Base-by-base conservation (phyloP, 2,113 vertebrate genomes). In the Nettapus auritus region DNA sequence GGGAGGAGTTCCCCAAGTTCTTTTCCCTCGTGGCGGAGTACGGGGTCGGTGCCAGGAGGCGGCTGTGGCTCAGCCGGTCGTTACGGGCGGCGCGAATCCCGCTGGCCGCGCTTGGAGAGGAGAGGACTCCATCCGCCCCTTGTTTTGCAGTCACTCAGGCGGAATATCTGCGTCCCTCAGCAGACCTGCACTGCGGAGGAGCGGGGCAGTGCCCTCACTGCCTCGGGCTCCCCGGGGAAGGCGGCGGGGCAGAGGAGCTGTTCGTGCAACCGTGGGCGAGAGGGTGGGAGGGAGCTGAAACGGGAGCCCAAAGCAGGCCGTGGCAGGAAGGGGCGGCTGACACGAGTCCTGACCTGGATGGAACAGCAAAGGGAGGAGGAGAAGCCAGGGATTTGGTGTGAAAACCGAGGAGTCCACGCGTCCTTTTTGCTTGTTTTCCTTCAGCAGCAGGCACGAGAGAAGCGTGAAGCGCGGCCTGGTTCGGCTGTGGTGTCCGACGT, bases 221-320 rank as follows among this genome's bases (percentile, higher is more conserved):
- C 66, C 38, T 6, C 42, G 67, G 46, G 53, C 52, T 59, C 23
- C 60, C 67, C 28, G 50, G 48, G 60, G 7, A 50, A 87, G 87
- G 25, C 69, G 64, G 67, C 64, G 50, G 75, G 73, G n/a, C 29
- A n/a, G 71, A 22, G 71, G 75, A 12, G 23, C 2, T 53, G 33
- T 60, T 60, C 68, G 53, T 89, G 67, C 38, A 69, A 64, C 70
- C 1, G 91, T 94, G 78, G 95, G 94, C 0, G 79, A 91, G 31
- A 48, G 63, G 86, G 92, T 82, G 34, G 90, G 88, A 94, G 82
- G 63, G 80, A 81, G 88, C 40, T 87, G 75, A 90, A 88, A 69
- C 8, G 38, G 76, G 92, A 94, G 67, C 66, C 25, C 74, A 74
- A 67, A 88, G 88, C 13, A 26, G 53, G 77, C 71, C 66, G 62